Evolutionary conservation across 2,797 vertebrate species (phyloP).

Genomic region (Meriones psammophilus): DNA sequence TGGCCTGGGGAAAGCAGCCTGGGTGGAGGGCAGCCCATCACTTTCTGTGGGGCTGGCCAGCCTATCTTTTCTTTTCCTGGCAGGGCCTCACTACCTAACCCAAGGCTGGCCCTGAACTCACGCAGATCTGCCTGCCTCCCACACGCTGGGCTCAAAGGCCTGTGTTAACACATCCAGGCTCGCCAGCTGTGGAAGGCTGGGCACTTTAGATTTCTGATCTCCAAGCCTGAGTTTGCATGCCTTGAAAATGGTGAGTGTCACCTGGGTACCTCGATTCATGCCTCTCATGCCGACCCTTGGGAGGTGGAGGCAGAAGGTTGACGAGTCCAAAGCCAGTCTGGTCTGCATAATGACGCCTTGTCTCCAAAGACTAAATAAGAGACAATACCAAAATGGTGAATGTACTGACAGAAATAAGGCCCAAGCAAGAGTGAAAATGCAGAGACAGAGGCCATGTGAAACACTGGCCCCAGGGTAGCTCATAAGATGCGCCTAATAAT

Average conservation of each 20-base stretch:
- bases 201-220: background rate
- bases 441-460: background rate
- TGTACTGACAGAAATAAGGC: background rate
- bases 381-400: background rate
- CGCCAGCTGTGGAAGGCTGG: background rate
- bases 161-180: background rate
- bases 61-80: background rate
- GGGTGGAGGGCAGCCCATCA: too few species aligned
- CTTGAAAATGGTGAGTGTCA: background rate
- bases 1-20: background rate
- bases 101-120: background rate
- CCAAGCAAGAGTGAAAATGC: background rate
- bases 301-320: background rate
- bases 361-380: background rate
- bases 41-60: background rate
- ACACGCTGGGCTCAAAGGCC: background rate
- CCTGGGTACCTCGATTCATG: too few species aligned
- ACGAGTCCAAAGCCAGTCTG: background rate
- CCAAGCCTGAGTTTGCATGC: background rate
- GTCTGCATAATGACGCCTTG: background rate
- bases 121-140: background rate
- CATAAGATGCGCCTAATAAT: background rate
- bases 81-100: background rate
- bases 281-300: background rate
- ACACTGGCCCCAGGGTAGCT: background rate